Evolutionary conservation across 2,888 invertebrate species (phyloP).

Genomic region (Epistrophella euchroma): DNA sequence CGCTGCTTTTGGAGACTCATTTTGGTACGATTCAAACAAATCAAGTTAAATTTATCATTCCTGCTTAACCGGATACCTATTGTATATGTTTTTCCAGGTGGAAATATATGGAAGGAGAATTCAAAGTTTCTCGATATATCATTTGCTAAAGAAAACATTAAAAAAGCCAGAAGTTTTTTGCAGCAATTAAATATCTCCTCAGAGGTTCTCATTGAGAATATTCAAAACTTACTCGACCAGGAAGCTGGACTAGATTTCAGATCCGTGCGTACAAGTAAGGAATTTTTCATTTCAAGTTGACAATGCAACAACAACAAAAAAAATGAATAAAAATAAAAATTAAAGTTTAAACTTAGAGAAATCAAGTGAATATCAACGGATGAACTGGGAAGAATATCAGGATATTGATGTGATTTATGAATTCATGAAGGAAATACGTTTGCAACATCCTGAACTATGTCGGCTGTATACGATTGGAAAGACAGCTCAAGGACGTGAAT

Average conservation of each 20-base stretch:
- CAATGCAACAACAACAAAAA: not conserved
- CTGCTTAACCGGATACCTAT: conserved; percentile 8
- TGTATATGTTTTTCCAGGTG: conserved; percentile 76
- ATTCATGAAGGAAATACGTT: conserved; percentile 89
- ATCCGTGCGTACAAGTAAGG: conserved; percentile 79
- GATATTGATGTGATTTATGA: conserved; percentile 88
- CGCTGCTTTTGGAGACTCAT: conserved; percentile 79
- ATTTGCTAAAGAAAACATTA: conserved; percentile 86
- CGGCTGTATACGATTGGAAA: conserved; percentile 90
- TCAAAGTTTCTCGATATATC: conserved; percentile 87
- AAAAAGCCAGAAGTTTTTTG: conserved; percentile 87
- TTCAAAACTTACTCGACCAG: conserved; percentile 90
- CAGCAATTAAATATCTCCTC: conserved; percentile 86
- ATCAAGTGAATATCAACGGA: conserved; percentile 78
- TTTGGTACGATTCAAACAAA: conserved; percentile 77
- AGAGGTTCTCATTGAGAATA: conserved; percentile 88
- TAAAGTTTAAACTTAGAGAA: conserved; percentile 60
- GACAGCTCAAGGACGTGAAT: conserved; percentile 89
- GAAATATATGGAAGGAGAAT: conserved; percentile 83
- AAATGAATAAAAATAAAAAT: conserved; percentile 39
- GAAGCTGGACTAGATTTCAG: conserved; percentile 85
- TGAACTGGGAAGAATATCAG: conserved; percentile 92
- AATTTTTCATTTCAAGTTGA: conserved; percentile 8
- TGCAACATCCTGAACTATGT: conserved; percentile 88
- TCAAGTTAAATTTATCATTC: conserved; percentile 6